phyloP scores from a whole-genome alignment of 1,140 invertebrate species.

The Scaptomyza pallida region DNA sequence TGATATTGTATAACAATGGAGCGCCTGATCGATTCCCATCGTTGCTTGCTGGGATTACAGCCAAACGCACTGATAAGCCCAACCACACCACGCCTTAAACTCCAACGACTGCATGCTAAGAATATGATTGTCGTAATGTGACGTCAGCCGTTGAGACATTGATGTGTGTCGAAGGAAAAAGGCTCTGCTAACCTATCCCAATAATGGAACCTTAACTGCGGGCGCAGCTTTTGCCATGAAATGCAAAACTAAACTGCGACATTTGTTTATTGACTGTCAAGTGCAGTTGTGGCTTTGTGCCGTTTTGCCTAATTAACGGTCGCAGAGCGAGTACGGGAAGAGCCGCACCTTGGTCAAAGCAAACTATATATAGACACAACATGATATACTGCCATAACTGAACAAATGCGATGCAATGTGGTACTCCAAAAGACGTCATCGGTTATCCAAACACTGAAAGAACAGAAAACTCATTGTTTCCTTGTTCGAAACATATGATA shows the following conservation, averaged over 20 bases:
- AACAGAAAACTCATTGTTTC: no score
- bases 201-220: constrained; percentile 22
- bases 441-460: constrained; percentile 2
- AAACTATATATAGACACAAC: constrained; percentile 68
- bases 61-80: constrained; percentile 35
- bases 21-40: constrained; percentile 29
- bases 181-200: constrained; percentile 52
- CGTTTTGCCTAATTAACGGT: constrained; percentile 53
- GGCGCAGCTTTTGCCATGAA: not conserved
- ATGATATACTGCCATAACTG: constrained; percentile 47
- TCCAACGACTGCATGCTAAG: constrained; percentile 28
- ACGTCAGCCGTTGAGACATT: no score
- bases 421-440: no score
- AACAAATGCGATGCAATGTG: constrained; percentile 15
- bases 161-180: not conserved
- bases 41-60: constrained; percentile 29
- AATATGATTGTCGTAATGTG: not conserved
- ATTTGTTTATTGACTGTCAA: constrained; percentile 70
- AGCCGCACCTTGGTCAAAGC: constrained; percentile 48
- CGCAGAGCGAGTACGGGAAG: constrained; percentile 1
- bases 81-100: constrained; percentile 22
- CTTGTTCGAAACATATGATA: no score
- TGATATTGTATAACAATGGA: constrained; percentile 31
- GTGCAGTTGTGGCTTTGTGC: constrained; percentile 34
- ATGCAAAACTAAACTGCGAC: constrained; percentile 67